These are phyloP conservation scores for Loripinus fragilis DNA, from an alignment of 2,888 invertebrate species.

Conservation along the genomic window DNA sequence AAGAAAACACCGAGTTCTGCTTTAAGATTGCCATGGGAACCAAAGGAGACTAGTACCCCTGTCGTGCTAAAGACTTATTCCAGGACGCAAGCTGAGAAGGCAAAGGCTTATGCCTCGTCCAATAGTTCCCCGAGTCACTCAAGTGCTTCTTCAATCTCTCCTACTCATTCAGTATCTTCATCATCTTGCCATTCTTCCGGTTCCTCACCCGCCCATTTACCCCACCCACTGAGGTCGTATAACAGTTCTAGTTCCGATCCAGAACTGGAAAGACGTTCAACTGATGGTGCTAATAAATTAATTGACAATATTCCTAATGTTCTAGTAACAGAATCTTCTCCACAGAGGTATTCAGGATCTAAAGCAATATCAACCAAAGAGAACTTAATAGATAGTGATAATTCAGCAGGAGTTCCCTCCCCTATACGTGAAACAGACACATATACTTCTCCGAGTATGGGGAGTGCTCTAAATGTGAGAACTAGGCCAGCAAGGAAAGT, in stretches of 20 bases:
- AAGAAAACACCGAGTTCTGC: conserved; percentile 18
- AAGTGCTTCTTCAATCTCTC: conserved; percentile 43
- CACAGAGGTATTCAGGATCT: conserved; percentile 16
- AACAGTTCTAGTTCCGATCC: conserved; percentile 8
- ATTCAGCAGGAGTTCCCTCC: conserved; percentile 7
- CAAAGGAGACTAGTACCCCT: conserved; percentile 66
- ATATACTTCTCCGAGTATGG: not conserved
- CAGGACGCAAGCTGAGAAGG: conserved; percentile 45
- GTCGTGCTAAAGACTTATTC: conserved; percentile 52
- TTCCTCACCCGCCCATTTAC: conserved; percentile 45
- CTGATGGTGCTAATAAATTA: conserved; percentile 32
- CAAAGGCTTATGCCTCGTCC: conserved; percentile 36
- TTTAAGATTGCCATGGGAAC: conserved; percentile 59
- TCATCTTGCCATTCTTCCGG: conserved; percentile 36
- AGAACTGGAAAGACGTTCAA: conserved; percentile 23
- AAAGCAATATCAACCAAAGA: conserved; percentile 22
- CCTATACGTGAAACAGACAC: conserved; percentile 22
- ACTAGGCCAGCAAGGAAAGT: conserved; percentile 69
- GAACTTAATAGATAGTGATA: conserved; percentile 10
- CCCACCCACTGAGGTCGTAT: not conserved
- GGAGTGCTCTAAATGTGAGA: conserved; percentile 1
- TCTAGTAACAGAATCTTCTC: not conserved
- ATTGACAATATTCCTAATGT: not conserved
- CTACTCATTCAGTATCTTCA: conserved; percentile 36
- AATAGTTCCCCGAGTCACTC: conserved; percentile 51